phyloP scores from a whole-genome alignment of 2,888 invertebrate genomes.

The Encarsia formosa region DNA sequence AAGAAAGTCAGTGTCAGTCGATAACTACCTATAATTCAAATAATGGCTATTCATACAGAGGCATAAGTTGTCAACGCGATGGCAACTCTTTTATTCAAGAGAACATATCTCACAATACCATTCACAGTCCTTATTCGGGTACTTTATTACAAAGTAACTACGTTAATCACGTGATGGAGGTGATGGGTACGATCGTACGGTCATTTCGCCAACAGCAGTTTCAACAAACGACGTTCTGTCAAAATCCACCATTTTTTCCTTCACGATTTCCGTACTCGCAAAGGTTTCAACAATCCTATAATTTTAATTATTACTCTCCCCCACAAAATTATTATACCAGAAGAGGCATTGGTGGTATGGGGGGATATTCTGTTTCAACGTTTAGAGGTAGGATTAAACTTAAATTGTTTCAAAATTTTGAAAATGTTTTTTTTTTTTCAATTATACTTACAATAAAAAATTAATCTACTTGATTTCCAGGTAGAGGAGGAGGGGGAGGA shows the following conservation, averaged over 20 bases:
- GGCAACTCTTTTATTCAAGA: constrained; percentile 21
- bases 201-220: constrained; percentile 24
- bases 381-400: no score
- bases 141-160: constrained; percentile 20
- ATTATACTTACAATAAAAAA: no score
- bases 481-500: no score
- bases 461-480: no score
- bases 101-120: constrained; percentile 20
- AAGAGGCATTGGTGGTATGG: background rate
- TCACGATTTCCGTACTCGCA: constrained; percentile 5
- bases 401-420: no score
- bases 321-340: constrained; percentile 14
- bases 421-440: no score
- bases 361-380: background rate
- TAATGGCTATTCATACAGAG: constrained; percentile 22
- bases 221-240: constrained; percentile 25
- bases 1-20: constrained; percentile 14
- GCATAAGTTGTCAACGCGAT: constrained; percentile 15
- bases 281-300: constrained; percentile 14
- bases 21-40: constrained; percentile 14
- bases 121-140: constrained; percentile 19
- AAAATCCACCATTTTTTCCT: constrained; percentile 17
- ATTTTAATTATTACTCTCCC: constrained; percentile 7
- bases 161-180: constrained; percentile 25
- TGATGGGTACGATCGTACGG: constrained; percentile 26